Base-by-base conservation (phyloP, 2,888 invertebrate genomes). In the Coelinius sp. region DNA sequence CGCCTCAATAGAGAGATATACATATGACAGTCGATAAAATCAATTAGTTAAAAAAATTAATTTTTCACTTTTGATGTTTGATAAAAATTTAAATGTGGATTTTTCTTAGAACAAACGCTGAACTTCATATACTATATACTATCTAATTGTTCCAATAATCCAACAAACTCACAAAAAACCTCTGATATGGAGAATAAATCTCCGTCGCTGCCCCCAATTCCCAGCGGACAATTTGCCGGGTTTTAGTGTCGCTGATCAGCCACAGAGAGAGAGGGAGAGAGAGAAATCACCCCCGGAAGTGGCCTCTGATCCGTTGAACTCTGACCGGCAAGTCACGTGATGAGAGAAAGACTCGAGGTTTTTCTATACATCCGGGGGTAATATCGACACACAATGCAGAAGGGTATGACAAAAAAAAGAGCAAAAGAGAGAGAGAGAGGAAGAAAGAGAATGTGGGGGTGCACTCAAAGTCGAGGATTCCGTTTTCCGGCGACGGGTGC, bases 221-320 rank as follows among this genome's bases (percentile, higher is more conserved):
- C 63, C 63, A 63, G n/a, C n/a, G 63, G 63, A 41, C 63, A 63
- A 63, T 63, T 63, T 41, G 41, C 63, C 14, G 41, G 63, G 20
- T 63, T 63, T 63, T 63, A 63, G 63, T 63, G 63, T 38, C 20
- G 20, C 35, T 63, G 41, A 63, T 63, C 63, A 41, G 63, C 63
- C 25, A 35, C 62, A 62, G 17, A 62, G 7, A n/a, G n/a, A n/a
- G n/a, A n/a, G n/a, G n/a, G n/a, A n/a, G n/a, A n/a, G n/a, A n/a
- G n/a, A 41, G 17, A 31, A 31, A 35, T 31, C 41, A 38, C 63
- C 38, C 38, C 22, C 35, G 35, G 35, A 63, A 41, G 41, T 63
- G 38, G 24, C 41, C 63, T 38, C 12, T 63, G 24, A 63, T 22
- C 63, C 63, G 8, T 41, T 63, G 41, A 63, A 63, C 63, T 63